Evolutionary conservation across 2,888 invertebrate genomes (phyloP).

Genomic region (Digitonthophagus gazella): DNA sequence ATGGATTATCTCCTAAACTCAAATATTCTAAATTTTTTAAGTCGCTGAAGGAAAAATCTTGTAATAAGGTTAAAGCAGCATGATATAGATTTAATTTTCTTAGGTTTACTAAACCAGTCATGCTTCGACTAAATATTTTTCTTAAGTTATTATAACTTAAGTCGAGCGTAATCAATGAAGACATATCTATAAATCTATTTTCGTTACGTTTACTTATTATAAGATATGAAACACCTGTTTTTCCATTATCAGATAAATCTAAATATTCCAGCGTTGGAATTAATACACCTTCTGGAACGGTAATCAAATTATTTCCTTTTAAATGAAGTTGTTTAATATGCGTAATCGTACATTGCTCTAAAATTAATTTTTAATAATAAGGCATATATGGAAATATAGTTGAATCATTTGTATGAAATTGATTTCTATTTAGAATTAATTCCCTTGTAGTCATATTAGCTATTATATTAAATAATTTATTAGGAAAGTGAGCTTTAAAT

Average conservation of each 20-base stretch:
- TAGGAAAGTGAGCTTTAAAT: conserved; percentile 55
- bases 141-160: conserved; percentile 57
- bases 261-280: conserved; percentile 53
- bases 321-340: conserved; percentile 54
- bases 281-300: conserved; percentile 54
- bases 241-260: conserved; percentile 57
- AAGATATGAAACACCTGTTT: conserved; percentile 53
- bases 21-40: conserved; percentile 53
- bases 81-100: conserved; percentile 56
- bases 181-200: conserved; percentile 54
- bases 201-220: conserved; percentile 50
- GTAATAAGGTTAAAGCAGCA: conserved; percentile 55
- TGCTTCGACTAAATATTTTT: conserved; percentile 54
- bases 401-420: conserved; percentile 56
- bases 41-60: conserved; percentile 52
- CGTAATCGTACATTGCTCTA: conserved; percentile 55
- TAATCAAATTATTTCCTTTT: conserved; percentile 56
- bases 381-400: conserved; percentile 58
- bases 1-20: conserved; percentile 58
- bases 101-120: conserved; percentile 54
- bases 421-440: conserved; percentile 56
- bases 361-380: conserved; percentile 56
- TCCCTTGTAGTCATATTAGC: conserved; percentile 54
- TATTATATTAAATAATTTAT: conserved; percentile 52
- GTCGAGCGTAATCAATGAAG: conserved; percentile 53